These are phyloP conservation scores for Phlogophora meticulosa DNA, from an alignment of 2,888 invertebrate genomes.

Conservation along the genomic window DNA sequence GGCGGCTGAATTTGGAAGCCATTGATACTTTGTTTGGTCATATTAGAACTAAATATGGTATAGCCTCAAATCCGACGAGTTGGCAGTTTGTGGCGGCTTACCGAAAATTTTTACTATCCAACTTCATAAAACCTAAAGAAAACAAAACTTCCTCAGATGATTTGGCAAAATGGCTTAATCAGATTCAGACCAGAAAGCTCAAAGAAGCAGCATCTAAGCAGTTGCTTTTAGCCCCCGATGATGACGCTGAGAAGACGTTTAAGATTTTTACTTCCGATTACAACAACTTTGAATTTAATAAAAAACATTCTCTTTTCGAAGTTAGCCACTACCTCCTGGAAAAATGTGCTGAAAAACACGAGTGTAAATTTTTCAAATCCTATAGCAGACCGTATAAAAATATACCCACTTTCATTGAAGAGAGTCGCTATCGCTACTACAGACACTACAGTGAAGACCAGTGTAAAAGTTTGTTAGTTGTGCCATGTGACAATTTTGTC, in stretches of 20 bases:
- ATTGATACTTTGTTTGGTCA: constrained; percentile 30
- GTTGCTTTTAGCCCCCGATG: background rate
- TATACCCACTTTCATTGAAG: constrained; percentile 11
- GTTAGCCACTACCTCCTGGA: constrained; percentile 28
- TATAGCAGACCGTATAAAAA: constrained; percentile 31
- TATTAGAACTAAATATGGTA: constrained; percentile 28
- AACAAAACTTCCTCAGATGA: constrained; percentile 3
- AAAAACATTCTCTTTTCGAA: constrained; percentile 16
- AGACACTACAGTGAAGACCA: constrained; percentile 4
- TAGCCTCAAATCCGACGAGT: constrained; percentile 14
- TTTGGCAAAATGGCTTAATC: constrained; percentile 18
- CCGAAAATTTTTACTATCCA: constrained; percentile 16
- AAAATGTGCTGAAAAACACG: constrained; percentile 31
- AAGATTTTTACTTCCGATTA: constrained; percentile 29
- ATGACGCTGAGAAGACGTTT: background rate
- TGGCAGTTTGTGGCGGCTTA: constrained; percentile 29
- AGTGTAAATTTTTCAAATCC: constrained; percentile 17
- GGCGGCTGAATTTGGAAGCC: constrained; percentile 28
- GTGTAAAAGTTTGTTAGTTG: constrained; percentile 37
- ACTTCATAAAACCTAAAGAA: constrained; percentile 15
- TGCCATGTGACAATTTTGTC: constrained; percentile 40
- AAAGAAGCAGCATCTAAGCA: background rate
- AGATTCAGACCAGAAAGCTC: constrained; percentile 4
- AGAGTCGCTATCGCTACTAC: constrained; percentile 19
- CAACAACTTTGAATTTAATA: constrained; percentile 9